Evolutionary conservation across 2,113 vertebrate species (phyloP).

Genomic region (Cyprinodon brontotheroides): DNA sequence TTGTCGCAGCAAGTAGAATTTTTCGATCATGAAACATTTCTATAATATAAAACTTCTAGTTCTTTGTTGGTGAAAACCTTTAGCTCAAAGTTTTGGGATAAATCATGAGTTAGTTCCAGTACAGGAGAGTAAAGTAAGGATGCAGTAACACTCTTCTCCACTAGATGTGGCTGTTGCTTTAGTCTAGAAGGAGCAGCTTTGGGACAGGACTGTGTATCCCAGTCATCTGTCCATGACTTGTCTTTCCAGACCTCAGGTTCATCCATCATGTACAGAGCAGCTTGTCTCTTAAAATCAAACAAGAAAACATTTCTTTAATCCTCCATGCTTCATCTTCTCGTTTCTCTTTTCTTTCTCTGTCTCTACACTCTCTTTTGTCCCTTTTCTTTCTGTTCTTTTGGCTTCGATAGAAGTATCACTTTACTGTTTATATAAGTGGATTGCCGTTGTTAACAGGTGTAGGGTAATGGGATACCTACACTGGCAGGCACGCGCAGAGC

Average conservation of each 20-base stretch:
- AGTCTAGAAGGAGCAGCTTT: constrained; percentile 46
- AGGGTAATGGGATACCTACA: constrained; percentile 82
- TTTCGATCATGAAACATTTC: no score
- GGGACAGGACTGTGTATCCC: constrained; percentile 28
- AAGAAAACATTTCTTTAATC: constrained; percentile 73
- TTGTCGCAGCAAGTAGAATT: no score
- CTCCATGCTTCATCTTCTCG: constrained; percentile 42
- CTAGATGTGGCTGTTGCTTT: constrained; percentile 86
- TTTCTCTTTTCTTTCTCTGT: constrained; percentile 43
- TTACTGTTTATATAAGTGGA: constrained; percentile 83
- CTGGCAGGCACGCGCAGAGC: constrained; percentile 69
- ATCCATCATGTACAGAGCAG: constrained; percentile 80
- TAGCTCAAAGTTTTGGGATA: background rate
- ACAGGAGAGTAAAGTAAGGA: background rate
- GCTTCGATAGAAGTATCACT: constrained; percentile 76
- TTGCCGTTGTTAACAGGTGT: constrained; percentile 84
- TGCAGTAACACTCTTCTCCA: constrained; percentile 58
- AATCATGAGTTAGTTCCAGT: background rate
- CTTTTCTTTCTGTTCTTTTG: constrained; percentile 38
- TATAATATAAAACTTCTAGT: background rate
- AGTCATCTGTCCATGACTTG: constrained; percentile 68
- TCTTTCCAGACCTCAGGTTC: constrained; percentile 70
- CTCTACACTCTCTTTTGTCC: constrained; percentile 36
- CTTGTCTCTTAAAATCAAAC: constrained; percentile 74
- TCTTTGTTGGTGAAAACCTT: background rate